Percentiles rank a stretch among this genome's conserved stretches.
phyloP scores from a whole-genome alignment of 1,140 invertebrate species.

The Physella acuta region DNA sequence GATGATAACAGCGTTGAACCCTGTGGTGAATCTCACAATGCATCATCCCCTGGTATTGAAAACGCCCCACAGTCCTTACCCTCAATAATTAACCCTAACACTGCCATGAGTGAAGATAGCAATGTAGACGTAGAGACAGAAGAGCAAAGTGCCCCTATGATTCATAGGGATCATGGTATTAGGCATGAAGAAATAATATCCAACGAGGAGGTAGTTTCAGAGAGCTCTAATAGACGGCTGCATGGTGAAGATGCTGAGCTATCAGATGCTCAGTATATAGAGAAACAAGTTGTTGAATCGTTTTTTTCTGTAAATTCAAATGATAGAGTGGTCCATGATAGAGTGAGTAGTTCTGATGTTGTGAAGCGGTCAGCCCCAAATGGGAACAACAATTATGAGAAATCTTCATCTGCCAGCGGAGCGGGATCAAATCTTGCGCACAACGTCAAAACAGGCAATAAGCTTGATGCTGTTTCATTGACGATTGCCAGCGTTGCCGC shows the following conservation, averaged over 20 bases:
- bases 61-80: conserved; percentile 1
- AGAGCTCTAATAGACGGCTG: too few species aligned
- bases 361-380: not conserved
- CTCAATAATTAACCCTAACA: conserved; percentile 10
- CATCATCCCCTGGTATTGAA: not conserved
- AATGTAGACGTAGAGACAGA: conserved; percentile 21
- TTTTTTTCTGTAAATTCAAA: conserved; percentile 5
- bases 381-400: conserved; percentile 1
- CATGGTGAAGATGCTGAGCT: conserved; percentile 1
- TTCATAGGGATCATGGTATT: conserved; percentile 2
- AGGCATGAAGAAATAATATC: not conserved
- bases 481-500: conserved; percentile 24
- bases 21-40: not conserved
- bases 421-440: not conserved
- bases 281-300: conserved; percentile 23
- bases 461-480: conserved; percentile 14
- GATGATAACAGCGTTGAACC: conserved; percentile 5
- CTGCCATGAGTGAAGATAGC: conserved; percentile 20
- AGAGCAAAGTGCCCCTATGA: conserved; percentile 5
- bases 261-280: conserved; percentile 21
- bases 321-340: not conserved
- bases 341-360: not conserved
- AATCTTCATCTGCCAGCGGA: not conserved
- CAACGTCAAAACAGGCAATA: conserved; percentile 2
- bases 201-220: not conserved